phyloP scores from a whole-genome alignment of 2,113 vertebrate species.

The Polypterus bichir region DNA sequence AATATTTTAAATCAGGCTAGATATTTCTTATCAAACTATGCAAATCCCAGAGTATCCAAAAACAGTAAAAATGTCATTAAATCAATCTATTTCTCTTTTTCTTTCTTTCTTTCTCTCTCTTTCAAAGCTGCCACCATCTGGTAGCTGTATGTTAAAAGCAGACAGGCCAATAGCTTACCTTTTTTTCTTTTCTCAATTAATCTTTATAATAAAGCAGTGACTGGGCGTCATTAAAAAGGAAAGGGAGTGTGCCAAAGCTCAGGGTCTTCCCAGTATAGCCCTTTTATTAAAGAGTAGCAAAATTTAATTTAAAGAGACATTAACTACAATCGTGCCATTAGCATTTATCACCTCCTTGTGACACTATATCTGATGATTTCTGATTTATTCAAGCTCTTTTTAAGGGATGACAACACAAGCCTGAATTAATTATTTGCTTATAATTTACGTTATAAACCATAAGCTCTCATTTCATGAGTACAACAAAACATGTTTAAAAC shows the following conservation, averaged over 20 bases:
- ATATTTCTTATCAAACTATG: no score
- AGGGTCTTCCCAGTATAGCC: background rate
- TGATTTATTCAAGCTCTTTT: conserved; percentile 5
- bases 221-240: background rate
- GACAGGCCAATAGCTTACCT: no score
- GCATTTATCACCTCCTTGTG: conserved; percentile 50
- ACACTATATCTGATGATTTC: conserved; percentile 34
- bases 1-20: no score
- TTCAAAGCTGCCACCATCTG: no score
- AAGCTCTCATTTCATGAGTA: background rate
- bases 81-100: no score
- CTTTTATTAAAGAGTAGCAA: conserved; percentile 7
- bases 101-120: no score
- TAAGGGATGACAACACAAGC: conserved; percentile 12
- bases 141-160: no score
- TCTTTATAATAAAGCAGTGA: conserved; percentile 1
- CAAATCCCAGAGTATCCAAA: no score
- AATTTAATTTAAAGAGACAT: conserved; percentile 60
- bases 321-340: conserved; percentile 54
- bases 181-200: background rate
- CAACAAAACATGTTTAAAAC: no score
- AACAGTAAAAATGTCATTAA: no score
- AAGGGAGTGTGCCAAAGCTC: background rate
- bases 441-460: conserved; percentile 12
- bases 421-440: conserved; percentile 29